Evolutionary conservation across 2,113 vertebrate genomes (phyloP), one percentile per base, ranked within the genome.

Genomic region (Pogonocichla stellata): DNA sequence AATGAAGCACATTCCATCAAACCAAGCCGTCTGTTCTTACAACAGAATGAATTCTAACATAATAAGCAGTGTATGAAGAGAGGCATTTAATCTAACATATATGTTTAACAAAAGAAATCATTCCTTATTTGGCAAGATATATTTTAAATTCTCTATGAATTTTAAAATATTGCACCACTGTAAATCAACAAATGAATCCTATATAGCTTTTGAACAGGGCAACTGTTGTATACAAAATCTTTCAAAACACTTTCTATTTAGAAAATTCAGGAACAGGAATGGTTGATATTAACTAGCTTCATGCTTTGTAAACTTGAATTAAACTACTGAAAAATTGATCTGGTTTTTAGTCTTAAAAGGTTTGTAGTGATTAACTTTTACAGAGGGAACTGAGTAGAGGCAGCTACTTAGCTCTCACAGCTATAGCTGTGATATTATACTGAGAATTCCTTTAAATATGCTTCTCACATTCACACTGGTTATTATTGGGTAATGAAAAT

Each of bases 1-100:
- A 94, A 84, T 69, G 61, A 86, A 90, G 45, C 45, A 80, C 66
- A 92, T 94, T 95, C 88, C 80, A 79, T 92, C 93, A 96, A 91
- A 91, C n/a, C 47, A 86, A 90, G 66, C 70, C 14, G 31, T 91
- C 90, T 89, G 77, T 65, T 94, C 51, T 73, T 77, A 70, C 3
- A 0, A 74, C 54, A 89, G 61, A 92, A 54, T 56, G 61, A 88
- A 93, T 97, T 93, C 82, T 85, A 85, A 94, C 1, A 0, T 14
- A 66, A 94, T 95, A 94, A 93, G 86, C 62, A 78, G 45, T 15
- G 47, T 93, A 77, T 75, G 58, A 95, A 86, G 24, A 92, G 38
- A 85, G 23, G 57, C 38, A 67, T 93, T 96, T 95, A 93, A 86
- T 79, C 66, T 80, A 94, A 96, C 54, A 61, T n/a, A 23, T 34